Evolutionary conservation across 2,888 invertebrate species (phyloP).

Genomic region (Pseudococcus viburni): DNA sequence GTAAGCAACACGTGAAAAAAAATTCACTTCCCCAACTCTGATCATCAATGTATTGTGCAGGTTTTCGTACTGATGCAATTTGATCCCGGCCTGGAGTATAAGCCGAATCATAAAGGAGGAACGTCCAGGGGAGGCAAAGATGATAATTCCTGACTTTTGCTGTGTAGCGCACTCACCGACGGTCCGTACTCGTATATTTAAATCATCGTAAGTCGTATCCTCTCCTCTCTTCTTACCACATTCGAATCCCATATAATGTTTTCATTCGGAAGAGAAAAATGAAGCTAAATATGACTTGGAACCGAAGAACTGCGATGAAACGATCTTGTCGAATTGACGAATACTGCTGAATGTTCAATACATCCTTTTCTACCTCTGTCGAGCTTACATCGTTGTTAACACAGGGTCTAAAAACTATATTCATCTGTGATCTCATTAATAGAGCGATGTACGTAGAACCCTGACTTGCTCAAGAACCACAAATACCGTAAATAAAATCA

Average conservation of each 20-base stretch:
- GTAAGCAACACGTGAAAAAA: no score
- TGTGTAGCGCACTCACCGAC: conserved; percentile 99
- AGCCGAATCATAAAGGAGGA: conserved; percentile 79
- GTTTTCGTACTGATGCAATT: conserved; percentile 99
- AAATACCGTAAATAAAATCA: no score
- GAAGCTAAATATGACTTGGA: no score
- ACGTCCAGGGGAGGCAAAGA: conserved; percentile 86
- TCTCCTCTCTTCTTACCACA: not conserved
- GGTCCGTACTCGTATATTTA: conserved; percentile 96
- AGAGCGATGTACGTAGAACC: not conserved
- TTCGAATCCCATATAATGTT: not conserved
- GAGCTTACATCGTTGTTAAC: conserved; percentile 29
- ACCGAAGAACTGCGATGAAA: no score
- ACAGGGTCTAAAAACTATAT: conserved; percentile 7
- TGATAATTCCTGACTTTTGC: conserved; percentile 98
- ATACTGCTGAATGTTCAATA: no score
- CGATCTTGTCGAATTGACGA: no score
- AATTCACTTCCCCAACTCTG: no score
- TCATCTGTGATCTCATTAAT: conserved; percentile 45
- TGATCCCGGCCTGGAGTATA: conserved; percentile 97
- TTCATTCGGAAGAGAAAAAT: no score
- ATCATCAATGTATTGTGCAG: conserved; percentile 73
- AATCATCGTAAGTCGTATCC: conserved; percentile 69
- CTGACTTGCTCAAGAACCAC: not conserved
- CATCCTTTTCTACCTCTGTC: conserved; percentile 15